Percentiles rank a stretch among this genome's conserved stretches.
phyloP scores from a whole-genome alignment of 2,888 invertebrate genomes.

The Plusia festucae region DNA sequence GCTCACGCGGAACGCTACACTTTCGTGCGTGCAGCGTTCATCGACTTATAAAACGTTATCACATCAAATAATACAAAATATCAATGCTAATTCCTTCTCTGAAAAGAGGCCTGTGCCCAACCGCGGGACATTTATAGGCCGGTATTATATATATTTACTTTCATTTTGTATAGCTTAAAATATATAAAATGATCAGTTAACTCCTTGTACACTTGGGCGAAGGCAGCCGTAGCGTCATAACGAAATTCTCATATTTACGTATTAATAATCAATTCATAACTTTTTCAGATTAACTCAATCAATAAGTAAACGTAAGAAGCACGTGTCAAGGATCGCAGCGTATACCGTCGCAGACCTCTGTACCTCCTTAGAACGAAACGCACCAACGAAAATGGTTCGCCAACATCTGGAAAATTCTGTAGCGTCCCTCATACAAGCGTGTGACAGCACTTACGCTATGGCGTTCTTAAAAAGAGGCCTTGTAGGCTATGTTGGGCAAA shows the following conservation, averaged over 20 bases:
- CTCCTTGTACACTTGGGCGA: too few relatives aligned
- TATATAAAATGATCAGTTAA: too few relatives aligned
- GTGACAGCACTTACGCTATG: constrained; percentile 78
- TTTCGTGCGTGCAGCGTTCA: too few relatives aligned
- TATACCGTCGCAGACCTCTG: constrained; percentile 84
- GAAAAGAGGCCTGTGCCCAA: too few relatives aligned
- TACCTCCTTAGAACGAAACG: constrained; percentile 71
- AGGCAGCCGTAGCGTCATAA: too few relatives aligned
- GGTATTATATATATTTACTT: too few relatives aligned
- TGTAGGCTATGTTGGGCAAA: constrained; percentile 77
- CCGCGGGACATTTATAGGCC: too few relatives aligned
- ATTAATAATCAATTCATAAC: neutral
- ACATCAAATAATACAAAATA: too few relatives aligned
- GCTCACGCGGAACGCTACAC: too few relatives aligned
- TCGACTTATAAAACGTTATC: too few relatives aligned
- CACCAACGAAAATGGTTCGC: constrained; percentile 74
- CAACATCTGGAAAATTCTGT: constrained; percentile 83
- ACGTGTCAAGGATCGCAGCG: constrained; percentile 81
- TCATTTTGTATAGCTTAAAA: too few relatives aligned
- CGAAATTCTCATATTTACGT: neutral
- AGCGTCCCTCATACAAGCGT: constrained; percentile 76
- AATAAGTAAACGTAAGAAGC: constrained; percentile 81
- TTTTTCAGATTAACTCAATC: constrained; percentile 82
- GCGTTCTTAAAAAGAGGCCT: constrained; percentile 80
- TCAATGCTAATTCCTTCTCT: too few relatives aligned